Evolutionary conservation across 2,113 vertebrate genomes (phyloP).

Genomic region (Cyrtonyx montezumae): DNA sequence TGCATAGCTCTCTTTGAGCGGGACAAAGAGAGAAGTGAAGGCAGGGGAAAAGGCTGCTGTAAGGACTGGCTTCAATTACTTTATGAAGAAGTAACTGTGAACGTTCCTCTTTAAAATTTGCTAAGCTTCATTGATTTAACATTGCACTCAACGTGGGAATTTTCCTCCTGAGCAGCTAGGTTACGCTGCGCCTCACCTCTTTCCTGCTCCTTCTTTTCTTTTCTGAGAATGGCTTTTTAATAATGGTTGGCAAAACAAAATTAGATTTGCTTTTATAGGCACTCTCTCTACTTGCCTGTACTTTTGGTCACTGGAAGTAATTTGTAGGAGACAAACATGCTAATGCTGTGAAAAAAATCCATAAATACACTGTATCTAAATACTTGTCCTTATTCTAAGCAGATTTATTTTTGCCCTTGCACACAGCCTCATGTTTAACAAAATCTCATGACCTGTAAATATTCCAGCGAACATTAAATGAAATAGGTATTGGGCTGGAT

Average conservation of each 20-base stretch:
- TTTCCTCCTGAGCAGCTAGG: constrained; percentile 23
- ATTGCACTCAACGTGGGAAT: background rate
- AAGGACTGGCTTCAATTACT: constrained; percentile 31
- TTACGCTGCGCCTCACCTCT: constrained; percentile 29
- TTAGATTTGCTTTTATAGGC: background rate
- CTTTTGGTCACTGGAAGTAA: constrained; percentile 14
- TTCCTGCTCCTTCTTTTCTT: background rate
- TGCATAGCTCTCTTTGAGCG: background rate
- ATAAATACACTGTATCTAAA: background rate
- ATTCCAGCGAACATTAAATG: constrained; percentile 17
- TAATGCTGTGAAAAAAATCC: background rate
- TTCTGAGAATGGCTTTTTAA: constrained; percentile 21
- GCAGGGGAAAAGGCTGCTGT: background rate
- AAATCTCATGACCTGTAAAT: background rate
- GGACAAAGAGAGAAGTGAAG: constrained; percentile 5
- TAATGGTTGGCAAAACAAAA: constrained; percentile 23
- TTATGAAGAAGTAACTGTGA: constrained; percentile 36
- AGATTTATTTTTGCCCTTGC: constrained; percentile 2
- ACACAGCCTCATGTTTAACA: background rate
- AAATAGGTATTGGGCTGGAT: background rate
- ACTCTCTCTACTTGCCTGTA: background rate
- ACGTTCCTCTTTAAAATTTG: constrained; percentile 5
- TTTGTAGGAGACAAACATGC: background rate
- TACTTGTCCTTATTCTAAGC: background rate
- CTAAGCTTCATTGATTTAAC: constrained; percentile 40